Percentiles rank a stretch among this genome's conserved stretches.
phyloP scores from a whole-genome alignment of 2,113 vertebrate genomes.

The Colius striatus region DNA sequence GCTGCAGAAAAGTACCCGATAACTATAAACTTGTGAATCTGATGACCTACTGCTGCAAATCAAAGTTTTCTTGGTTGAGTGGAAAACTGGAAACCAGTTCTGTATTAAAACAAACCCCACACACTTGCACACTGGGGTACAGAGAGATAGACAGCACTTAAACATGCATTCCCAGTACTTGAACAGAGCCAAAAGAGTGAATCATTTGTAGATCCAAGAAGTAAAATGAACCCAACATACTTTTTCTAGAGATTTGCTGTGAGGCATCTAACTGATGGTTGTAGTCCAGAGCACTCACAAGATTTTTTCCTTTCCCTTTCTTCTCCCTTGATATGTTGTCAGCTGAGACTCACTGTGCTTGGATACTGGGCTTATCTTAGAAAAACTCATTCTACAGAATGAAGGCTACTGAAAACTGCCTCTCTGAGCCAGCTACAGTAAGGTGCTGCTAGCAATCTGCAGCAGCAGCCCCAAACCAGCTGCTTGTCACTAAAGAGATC shows the following conservation, averaged over 20 bases:
- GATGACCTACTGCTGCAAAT: neutral
- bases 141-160: neutral
- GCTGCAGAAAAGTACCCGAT: neutral
- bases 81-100: neutral
- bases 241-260: neutral
- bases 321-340: neutral
- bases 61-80: neutral
- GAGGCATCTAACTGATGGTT: neutral
- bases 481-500: neutral
- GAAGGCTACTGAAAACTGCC: neutral
- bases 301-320: neutral
- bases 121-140: neutral
- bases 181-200: neutral
- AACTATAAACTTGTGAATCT: neutral
- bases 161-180: neutral
- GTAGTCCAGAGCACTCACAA: neutral
- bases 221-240: neutral
- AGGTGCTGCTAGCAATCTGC: neutral
- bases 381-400: neutral
- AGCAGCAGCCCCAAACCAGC: neutral
- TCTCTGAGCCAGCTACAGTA: accelerated
- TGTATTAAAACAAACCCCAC: neutral
- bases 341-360: neutral
- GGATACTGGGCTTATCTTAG: neutral
- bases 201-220: neutral